Base-by-base conservation (phyloP, 2,113 vertebrate genomes). In the Emydura subglobosa region DNA sequence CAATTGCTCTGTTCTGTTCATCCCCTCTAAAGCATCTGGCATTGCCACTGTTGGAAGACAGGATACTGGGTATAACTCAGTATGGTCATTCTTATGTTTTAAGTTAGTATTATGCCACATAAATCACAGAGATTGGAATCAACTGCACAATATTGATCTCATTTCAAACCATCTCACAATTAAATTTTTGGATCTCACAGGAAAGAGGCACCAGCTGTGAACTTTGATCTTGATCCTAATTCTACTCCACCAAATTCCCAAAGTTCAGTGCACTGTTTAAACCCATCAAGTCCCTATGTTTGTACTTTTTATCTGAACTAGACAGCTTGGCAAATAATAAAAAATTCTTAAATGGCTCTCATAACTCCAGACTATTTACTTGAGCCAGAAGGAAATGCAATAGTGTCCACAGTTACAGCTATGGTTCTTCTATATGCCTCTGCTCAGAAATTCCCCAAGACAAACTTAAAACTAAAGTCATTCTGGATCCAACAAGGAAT, bases 91-190 rank as follows among this genome's bases (percentile, higher is more conserved):
- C 50, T 8, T 51, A 3, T 51, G 50, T 51, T 50, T 51, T 51
- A 51, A 51, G 50, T 51, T 51, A 51, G 55, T 2, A 5, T 65
- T 39, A 72, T 2, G 31, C 2, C 3, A 2, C n/a, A 29, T 27
- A 0, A 0, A 88, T 2, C 65, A 55, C 12, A 7, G 2, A 6
- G 0, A 57, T 0, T 12, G 25, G 34, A 79, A 81, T 81, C 0
- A 83, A 85, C 65, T 27, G 19, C 79, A 65, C 6, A 25, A 51
- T 12, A 51, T 12, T 51, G 16, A 49, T 10, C 79, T 53, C 53
- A 76, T 7, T n/a, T 85, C 83, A 2, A 1, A 49, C 55, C 81
- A 51, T 51, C 72, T 86, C 87, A 21, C 83, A 87, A 1, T 29
- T 11, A 1, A 0, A 22, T 51, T 51, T 51, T 51, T 12, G 82